Evolutionary conservation across 2,797 vertebrate genomes (phyloP).

Genomic region (Mus minutoides): DNA sequence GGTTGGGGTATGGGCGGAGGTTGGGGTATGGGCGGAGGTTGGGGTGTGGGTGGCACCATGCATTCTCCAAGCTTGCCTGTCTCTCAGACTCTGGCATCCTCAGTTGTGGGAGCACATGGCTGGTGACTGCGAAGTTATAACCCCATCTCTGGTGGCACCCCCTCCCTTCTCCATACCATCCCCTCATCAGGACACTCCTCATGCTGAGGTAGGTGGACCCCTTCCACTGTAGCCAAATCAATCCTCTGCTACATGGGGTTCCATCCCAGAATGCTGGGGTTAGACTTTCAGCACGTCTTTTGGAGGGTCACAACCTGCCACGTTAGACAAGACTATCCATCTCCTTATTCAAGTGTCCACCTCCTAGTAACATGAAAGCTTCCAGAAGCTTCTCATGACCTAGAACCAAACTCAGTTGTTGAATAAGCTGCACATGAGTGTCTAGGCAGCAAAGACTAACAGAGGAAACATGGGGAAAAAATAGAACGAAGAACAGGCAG

Average conservation of each 20-base stretch:
- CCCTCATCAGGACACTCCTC: not conserved
- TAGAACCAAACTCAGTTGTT: not conserved
- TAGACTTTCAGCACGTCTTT: not conserved
- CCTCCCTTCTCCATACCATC: not conserved
- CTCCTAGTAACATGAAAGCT: not conserved
- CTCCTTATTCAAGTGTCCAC: not conserved
- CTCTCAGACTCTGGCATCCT: not conserved
- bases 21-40: not conserved
- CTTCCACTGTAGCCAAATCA: not conserved
- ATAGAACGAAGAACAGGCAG: not conserved
- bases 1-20: not conserved
- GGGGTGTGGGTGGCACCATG: not conserved
- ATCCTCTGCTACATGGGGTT: not conserved
- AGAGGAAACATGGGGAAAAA: not conserved
- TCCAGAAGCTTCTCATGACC: not conserved
- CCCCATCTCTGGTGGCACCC: not conserved
- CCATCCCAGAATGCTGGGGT: not conserved
- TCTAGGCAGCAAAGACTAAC: conserved; percentile 9
- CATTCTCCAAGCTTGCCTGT: not conserved
- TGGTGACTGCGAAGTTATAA: fast-evolving
- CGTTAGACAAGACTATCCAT: not conserved
- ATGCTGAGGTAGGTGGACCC: not conserved
- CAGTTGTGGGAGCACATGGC: not conserved
- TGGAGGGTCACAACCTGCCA: not conserved
- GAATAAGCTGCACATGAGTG: not conserved